Conservation (phyloP, 2,888 invertebrate genomes). For the Dermolepida albohirtum region DNA sequence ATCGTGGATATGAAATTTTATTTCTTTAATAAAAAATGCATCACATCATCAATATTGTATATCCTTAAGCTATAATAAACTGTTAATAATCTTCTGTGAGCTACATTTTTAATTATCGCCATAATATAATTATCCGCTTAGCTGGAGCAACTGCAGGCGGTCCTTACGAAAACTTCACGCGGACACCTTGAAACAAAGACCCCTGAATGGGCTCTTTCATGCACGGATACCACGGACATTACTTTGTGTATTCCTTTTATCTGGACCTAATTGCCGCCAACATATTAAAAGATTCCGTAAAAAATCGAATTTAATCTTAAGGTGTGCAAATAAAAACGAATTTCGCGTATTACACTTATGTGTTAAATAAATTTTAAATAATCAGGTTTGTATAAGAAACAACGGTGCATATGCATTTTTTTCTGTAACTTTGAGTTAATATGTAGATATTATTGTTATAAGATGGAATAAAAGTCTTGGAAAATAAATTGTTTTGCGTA, state of each 20-base stretch:
- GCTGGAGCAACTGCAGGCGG: conserved; percentile 36
- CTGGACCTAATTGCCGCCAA: conserved; percentile 22
- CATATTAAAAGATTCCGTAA: background rate
- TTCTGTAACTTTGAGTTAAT: no score
- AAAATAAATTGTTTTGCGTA: no score
- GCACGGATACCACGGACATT: conserved; percentile 13
- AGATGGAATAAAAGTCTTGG: no score
- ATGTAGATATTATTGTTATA: no score
- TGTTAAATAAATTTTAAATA: no score
- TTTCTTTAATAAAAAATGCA: no score
- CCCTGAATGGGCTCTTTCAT: conserved; percentile 27
- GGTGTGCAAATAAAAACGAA: no score
- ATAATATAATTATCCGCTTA: conserved; percentile 43
- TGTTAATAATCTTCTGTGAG: conserved; percentile 40
- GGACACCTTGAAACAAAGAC: conserved; percentile 41
- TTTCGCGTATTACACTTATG: no score
- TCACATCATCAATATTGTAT: background rate
- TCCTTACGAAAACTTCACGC: conserved; percentile 34
- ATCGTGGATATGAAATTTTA: no score
- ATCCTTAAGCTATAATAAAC: conserved; percentile 15
- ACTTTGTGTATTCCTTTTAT: conserved; percentile 20
- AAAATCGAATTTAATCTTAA: no score
- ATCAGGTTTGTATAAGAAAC: no score
- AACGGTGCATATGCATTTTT: no score
- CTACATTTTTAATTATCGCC: conserved; percentile 42